Evolutionary conservation across 2,797 vertebrate genomes (phyloP), one percentile per base, ranked within the genome.

Genomic region (Telmatherina bonti): DNA sequence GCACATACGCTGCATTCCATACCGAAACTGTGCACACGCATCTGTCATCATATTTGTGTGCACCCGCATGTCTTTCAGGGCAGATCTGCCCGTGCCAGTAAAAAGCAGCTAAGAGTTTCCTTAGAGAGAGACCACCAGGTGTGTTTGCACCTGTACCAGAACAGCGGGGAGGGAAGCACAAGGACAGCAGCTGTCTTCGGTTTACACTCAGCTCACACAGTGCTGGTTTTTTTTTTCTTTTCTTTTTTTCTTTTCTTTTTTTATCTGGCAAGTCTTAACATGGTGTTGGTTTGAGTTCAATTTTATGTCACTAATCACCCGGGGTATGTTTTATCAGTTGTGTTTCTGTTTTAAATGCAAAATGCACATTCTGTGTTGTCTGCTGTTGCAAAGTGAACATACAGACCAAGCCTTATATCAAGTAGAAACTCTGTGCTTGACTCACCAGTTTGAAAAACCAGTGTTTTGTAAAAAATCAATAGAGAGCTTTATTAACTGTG

Each of bases 91-190:
- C 68, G 76, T 91, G 88, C 85, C 84, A 89, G 85, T 91, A 85
- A 89, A 88, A 91, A 86, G 90, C 89, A 90, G 89, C 84, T 85
- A 81, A 69, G 81, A 62, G 78, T 82, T 89, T 89, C 90, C 91
- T 92, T 82, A 78, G 90, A 91, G 90, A 91, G 89, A 81, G 89
- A 87, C 90, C 84, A 87, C 88, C 91, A 93, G 93, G 92, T 92
- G 93, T 89, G 90, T 81, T 83, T 88, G 90, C 93, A 92, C 91
- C 92, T 93, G 93, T 88, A 83, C 84, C 79, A 82, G 81, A 88
- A 81, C 79, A 27, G 81, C 47, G 61, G 62, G 83, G 83, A 81
- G 74, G 70, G 82, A 86, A 74, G 78, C 82, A 61, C 84, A 78
- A 87, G 90, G 89, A 88, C 87, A 84, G 86, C 92, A 93, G 91